Base-by-base conservation (phyloP, 2,113 vertebrate species). In the Thymallus thymallus region DNA sequence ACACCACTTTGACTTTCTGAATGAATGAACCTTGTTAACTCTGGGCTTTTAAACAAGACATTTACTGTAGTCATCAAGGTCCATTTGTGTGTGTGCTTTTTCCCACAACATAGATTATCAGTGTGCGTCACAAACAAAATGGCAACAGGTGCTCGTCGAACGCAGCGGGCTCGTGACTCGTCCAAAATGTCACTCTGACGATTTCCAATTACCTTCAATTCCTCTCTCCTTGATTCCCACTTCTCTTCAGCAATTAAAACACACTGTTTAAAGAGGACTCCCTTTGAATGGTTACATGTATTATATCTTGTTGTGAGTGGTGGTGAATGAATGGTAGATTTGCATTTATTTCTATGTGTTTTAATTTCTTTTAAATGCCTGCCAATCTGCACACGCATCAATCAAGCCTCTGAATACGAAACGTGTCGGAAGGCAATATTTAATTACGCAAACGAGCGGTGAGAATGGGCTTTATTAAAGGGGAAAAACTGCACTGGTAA, bases 371-470 rank as follows among this genome's bases (percentile, higher is more conserved):
- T 86, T 82, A 72, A 86, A 78, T 74, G 88, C 86, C 86, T 86
- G 85, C 87, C 86, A 89, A 87, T 88, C 88, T 86, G 75, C 71
- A 78, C 85, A 86, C 88, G 82, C 88, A 89, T 92, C 92, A 92
- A 92, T 92, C 92, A 92, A 82, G 87, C 77, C 81, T 85, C 85
- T 86, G 84, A 86, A 84, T 92, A 51, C 48, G 85, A 82, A 79
- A 79, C 87, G 87, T 85, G 87, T 88, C 48, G 18, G 89, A 85
- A 89, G 80, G 86, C 86, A 91, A 93, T 92, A 90, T 91, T 86
- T 93, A 93, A 94, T 94, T 92, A 90, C 69, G 83, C 77, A 79
- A 87, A 88, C 88, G 89, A 91, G 91, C 76, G 88, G 90, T 84
- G 88, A 90, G 92, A 93, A 92, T 87, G 82, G 86, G 83, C 87